Conservation (phyloP, 2,888 invertebrate species). For the Resseliella maxima region DNA sequence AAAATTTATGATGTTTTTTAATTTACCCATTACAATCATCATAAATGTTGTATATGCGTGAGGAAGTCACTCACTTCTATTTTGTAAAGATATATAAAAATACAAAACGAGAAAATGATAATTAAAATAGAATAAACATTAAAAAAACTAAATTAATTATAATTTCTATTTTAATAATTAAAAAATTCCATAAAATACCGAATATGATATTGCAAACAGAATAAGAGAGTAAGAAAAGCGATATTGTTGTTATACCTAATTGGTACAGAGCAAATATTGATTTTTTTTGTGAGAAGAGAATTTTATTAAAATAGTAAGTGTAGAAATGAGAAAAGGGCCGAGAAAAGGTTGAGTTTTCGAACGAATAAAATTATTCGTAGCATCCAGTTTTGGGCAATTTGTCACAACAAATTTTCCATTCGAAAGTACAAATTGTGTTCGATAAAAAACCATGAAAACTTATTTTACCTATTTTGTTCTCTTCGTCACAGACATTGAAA, state of each 20-base stretch:
- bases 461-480: not conserved
- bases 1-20: no score
- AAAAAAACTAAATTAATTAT: no score
- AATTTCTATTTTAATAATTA: no score
- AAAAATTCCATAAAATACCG: not conserved
- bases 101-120: no score
- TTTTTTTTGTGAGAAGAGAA: constrained; percentile 13
- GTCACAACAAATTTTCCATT: constrained; percentile 17
- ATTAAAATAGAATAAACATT: no score
- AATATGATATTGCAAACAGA: not conserved
- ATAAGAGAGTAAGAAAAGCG: not conserved
- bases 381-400: not conserved
- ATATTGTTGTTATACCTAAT: not conserved
- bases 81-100: no score
- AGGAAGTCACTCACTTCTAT: no score
- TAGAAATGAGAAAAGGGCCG: not conserved
- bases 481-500: not conserved
- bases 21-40: no score
- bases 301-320: no score
- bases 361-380: not conserved
- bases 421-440: constrained; percentile 1
- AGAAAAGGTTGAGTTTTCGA: not conserved
- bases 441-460: not conserved
- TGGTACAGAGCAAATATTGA: constrained; percentile 2
- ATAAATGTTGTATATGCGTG: no score